Evolutionary conservation across 2,797 vertebrate genomes (phyloP).

Genomic region (Acropternis orthonyx): DNA sequence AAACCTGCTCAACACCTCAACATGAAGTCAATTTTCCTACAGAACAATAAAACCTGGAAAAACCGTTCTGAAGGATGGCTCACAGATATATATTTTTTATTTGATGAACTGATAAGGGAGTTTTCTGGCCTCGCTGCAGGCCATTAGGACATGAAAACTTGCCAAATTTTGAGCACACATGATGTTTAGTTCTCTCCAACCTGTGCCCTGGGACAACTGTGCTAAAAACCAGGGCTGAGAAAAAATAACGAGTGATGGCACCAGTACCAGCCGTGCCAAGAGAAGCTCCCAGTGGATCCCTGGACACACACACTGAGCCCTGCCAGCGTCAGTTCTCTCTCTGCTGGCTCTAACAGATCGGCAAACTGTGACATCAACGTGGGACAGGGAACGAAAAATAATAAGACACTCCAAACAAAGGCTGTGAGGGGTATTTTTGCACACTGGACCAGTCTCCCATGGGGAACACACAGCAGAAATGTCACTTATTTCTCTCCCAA

Average conservation of each 20-base stretch:
- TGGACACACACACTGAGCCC: neutral
- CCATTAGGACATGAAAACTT: neutral
- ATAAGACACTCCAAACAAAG: neutral
- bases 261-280: fast-evolving
- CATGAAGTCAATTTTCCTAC: neutral
- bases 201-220: neutral
- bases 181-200: neutral
- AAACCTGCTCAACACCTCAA: neutral
- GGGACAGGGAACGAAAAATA: neutral
- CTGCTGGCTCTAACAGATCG: neutral
- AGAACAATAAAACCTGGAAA: neutral
- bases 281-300: neutral
- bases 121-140: neutral
- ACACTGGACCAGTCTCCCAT: neutral
- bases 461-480: neutral
- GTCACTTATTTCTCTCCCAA: neutral
- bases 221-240: neutral
- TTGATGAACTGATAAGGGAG: neutral
- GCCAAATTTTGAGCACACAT: neutral
- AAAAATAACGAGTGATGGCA: neutral
- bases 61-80: neutral
- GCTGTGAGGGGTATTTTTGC: neutral
- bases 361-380: neutral
- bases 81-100: neutral
- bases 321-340: neutral